These are phyloP conservation scores for Urocyon cinereoargenteus DNA, from an alignment of 2,797 vertebrate genomes.

Conservation along the genomic window DNA sequence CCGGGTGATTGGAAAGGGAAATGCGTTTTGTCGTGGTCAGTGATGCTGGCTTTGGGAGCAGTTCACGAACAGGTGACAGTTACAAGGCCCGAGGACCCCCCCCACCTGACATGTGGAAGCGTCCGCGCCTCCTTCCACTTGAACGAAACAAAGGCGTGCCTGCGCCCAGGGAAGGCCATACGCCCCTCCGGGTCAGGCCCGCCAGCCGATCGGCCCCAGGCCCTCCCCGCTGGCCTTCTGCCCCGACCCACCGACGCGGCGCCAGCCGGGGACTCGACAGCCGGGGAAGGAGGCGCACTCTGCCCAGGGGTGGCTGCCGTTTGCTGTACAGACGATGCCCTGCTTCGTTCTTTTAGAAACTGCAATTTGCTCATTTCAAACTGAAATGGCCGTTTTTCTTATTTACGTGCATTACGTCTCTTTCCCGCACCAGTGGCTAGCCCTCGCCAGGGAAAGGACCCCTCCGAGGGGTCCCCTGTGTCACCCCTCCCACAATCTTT, in stretches of 20 bases:
- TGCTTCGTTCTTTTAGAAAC: no score
- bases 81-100: background rate
- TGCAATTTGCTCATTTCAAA: background rate
- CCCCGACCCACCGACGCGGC: rapidly evolving
- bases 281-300: no score
- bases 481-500: background rate
- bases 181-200: no score
- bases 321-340: rapidly evolving
- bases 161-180: no score
- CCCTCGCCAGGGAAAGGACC: background rate
- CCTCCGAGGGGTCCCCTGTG: background rate
- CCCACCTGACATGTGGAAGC: no score
- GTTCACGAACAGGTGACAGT: background rate
- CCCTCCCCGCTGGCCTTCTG: background rate
- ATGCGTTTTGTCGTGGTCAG: rapidly evolving
- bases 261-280: rapidly evolving
- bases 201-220: background rate
- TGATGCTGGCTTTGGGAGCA: no score
- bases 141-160: background rate
- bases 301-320: background rate
- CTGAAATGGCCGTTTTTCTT: background rate
- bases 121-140: no score
- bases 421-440: background rate
- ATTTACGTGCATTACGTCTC: background rate
- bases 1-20: rapidly evolving